Base-by-base conservation (phyloP, 1,140 invertebrate genomes). In the Caenorhabditis brenneri region DNA sequence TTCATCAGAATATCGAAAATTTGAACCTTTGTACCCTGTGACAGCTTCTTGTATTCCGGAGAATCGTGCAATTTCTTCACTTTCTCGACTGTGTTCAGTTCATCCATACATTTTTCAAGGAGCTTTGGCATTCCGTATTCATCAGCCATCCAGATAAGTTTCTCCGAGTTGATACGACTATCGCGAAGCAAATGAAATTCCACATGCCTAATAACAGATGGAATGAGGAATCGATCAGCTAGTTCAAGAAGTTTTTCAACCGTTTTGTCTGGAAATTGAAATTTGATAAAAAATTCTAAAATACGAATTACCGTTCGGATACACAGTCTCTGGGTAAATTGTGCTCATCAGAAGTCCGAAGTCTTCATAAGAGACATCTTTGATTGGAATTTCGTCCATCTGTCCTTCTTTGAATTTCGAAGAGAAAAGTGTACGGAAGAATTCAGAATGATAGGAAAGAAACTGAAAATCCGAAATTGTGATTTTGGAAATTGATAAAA, bases 1-100 rank as follows among this genome's bases (percentile, higher is more conserved):
- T 51, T 16, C 19, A 88, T 84, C 86, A 91, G 91, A 46, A 91
- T 91, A 42, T 89, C 85, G 51, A 81, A 29, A 58, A 58, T 12
- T 29, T 29, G 27, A 7, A 10, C 53, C 2, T 58, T 58, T 9
- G 53, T 29, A 1, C 15, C 53, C 7, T 55, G 7, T 24, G 53
- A 55, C 53, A 55, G 10, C 6, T 55, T 19, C 7, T 3, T 5
- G 15, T 55, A 55, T 24, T 55, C 53, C 0, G 22, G 0, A 24
- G 53, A 55, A 5, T 12, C 10, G 10, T 29, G 27, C 24, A 58
- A 29, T 12, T 27, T 29, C 24, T 58, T 58, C 5, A 27, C 53
- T 29, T 58, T 58, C 12, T 58, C 53, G 24, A 29, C 16, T 29
- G 53, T 10, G 16, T 58, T 19, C 53, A 58, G 9, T 29, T 58